Evolutionary conservation across 2,797 vertebrate genomes (phyloP).

Genomic region (Pantherophis vulpinus): DNA sequence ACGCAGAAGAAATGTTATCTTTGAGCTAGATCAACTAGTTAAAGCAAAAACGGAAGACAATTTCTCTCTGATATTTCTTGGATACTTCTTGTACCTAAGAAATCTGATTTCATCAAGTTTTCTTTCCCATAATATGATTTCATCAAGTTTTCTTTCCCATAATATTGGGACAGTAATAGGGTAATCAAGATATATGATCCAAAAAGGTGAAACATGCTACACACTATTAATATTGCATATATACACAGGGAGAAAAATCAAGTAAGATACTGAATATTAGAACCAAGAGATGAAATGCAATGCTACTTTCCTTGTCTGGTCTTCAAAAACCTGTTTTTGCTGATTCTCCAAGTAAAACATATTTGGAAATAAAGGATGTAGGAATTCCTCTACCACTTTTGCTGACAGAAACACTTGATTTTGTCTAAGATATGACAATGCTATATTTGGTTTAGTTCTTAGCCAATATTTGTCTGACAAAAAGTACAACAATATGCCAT

Average conservation of each 20-base stretch:
- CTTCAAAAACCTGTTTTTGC: background rate
- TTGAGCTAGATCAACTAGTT: background rate
- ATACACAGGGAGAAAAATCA: conserved; percentile 7
- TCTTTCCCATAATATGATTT: background rate
- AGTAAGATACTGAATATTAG: background rate
- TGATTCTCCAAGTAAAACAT: background rate
- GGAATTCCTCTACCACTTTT: background rate
- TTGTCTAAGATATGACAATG: background rate
- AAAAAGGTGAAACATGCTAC: background rate
- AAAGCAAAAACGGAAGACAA: background rate
- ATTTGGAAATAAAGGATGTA: background rate
- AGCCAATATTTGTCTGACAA: conserved; percentile 26
- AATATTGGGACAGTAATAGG: background rate
- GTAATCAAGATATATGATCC: background rate
- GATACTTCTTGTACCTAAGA: background rate
- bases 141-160: background rate
- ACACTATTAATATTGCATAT: conserved; percentile 28
- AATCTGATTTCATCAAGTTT: background rate
- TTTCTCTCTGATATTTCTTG: background rate
- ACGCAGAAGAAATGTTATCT: background rate
- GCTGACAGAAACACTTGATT: background rate
- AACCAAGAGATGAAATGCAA: background rate
- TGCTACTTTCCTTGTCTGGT: background rate
- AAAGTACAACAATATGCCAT: background rate
- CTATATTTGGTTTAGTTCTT: background rate